phyloP scores from a whole-genome alignment of 2,113 vertebrate genomes.

The Proteles cristata region DNA sequence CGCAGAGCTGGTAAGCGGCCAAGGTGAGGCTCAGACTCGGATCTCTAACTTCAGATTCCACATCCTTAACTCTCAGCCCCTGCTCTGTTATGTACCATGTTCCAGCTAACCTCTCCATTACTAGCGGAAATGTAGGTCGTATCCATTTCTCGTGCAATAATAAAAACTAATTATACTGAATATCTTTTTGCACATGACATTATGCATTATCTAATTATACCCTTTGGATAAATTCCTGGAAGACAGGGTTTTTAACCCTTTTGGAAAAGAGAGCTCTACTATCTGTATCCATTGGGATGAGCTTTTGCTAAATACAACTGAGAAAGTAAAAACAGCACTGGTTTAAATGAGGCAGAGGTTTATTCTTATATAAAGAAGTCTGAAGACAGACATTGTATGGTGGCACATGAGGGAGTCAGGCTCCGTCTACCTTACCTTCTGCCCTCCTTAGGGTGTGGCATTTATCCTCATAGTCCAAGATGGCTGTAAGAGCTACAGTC shows the following conservation, averaged over 20 bases:
- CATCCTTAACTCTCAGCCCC: not conserved
- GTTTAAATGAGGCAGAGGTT: not conserved
- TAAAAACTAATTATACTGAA: not conserved
- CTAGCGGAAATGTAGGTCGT: not conserved
- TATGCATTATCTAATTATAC: not conserved
- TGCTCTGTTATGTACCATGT: not conserved
- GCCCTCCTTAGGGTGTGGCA: not conserved
- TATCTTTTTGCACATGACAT: not conserved
- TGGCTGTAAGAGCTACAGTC: not conserved
- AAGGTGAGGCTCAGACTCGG: not conserved
- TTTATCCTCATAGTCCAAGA: not conserved
- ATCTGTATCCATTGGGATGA: not conserved
- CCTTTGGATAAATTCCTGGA: not conserved
- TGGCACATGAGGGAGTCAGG: not conserved
- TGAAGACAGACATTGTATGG: not conserved
- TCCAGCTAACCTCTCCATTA: not conserved
- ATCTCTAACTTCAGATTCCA: not conserved
- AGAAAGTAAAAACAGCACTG: not conserved
- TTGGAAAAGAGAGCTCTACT: slow-evolving; percentile 2
- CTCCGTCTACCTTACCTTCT: not conserved
- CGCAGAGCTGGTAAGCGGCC: not conserved
- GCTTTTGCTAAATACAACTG: not conserved
- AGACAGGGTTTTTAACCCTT: not conserved
- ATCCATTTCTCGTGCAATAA: not conserved
- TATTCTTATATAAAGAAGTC: slow-evolving; percentile 9